phyloP scores from a whole-genome alignment of 1,140 invertebrate genomes.

The Parasteatoda tepidariorum region DNA sequence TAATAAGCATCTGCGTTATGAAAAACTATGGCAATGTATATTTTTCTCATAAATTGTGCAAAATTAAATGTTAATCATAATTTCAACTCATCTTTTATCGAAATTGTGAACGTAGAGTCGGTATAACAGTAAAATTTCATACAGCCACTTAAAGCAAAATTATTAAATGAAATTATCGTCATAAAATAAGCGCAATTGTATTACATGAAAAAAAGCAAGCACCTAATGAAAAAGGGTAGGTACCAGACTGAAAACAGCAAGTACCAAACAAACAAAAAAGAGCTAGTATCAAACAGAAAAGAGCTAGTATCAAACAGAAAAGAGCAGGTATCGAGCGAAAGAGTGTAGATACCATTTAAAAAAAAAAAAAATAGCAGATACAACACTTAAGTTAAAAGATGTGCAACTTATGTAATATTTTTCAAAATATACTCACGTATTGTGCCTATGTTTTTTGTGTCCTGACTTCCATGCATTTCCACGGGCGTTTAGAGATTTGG shows the following conservation, averaged over 20 bases:
- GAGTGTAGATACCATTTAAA: neutral
- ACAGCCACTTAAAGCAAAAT: too few relatives aligned
- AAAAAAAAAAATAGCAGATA: neutral
- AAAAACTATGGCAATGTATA: too few relatives aligned
- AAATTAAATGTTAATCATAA: too few relatives aligned
- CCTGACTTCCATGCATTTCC: slow-evolving; percentile 19
- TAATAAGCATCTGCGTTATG: too few relatives aligned
- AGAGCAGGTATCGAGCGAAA: neutral
- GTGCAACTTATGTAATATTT: neutral
- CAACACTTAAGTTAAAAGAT: neutral
- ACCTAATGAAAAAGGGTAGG: too few relatives aligned
- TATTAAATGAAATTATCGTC: too few relatives aligned
- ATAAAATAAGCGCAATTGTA: too few relatives aligned
- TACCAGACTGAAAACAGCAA: neutral
- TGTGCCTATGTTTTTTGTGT: slow-evolving; percentile 32
- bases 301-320: neutral
- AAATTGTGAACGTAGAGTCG: too few relatives aligned
- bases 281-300: neutral
- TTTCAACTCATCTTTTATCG: too few relatives aligned
- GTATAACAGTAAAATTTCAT: too few relatives aligned
- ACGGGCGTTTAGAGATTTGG: neutral
- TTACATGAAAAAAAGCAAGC: too few relatives aligned
- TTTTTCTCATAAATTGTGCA: too few relatives aligned
- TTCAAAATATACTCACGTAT: slow-evolving; percentile 1
- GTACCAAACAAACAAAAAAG: neutral